Base-by-base conservation (phyloP, 2,113 vertebrate species). In the Anarrhichthys ocellatus region DNA sequence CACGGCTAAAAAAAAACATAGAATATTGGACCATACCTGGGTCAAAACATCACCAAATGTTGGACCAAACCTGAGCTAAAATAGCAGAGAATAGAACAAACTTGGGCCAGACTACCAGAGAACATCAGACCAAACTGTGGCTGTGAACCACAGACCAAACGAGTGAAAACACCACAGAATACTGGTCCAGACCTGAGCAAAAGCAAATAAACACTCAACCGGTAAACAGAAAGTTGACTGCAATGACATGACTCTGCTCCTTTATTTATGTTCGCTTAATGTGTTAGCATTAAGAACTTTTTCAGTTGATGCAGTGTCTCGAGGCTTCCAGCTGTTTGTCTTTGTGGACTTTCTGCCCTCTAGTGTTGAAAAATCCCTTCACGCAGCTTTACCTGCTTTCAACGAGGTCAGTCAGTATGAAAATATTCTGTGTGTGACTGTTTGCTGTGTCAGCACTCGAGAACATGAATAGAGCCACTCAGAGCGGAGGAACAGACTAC, bases 381-480 rank as follows among this genome's bases (percentile, higher is more conserved):
- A 50, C 15, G 34, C 62, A 58, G 66, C 61, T 56, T 64, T 63
- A 86, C 73, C 50, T 20, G 40, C 69, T 78, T 40, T 73, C 75
- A 68, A 13, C 50, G 4, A 68, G 82, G 79, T 81, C 66, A 73
- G 58, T 65, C 50, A 1, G n/a, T 34, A 72, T 77, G 48, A 81
- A 88, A 67, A 82, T 72, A 75, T 44, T 73, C 59, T 1, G 80
- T 68, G 84, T 74, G 67, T 10, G 42, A 62, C 74, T 52, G 80
- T 82, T 76, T 76, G 81, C 83, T 64, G 79, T 73, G 78, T 92
- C 89, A 87, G 86, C 81, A 61, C 81, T 61, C 36, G n/a, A 77
- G 54, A 34, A 84, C 62, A 73, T 91, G 91, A 92, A 93, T 90
- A 80, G 87, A 81, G 15, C 54, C 76, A 84, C 85, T 92, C 76